Evolutionary conservation across 2,888 invertebrate genomes (phyloP).

Genomic region (Crocallis elinguaria): DNA sequence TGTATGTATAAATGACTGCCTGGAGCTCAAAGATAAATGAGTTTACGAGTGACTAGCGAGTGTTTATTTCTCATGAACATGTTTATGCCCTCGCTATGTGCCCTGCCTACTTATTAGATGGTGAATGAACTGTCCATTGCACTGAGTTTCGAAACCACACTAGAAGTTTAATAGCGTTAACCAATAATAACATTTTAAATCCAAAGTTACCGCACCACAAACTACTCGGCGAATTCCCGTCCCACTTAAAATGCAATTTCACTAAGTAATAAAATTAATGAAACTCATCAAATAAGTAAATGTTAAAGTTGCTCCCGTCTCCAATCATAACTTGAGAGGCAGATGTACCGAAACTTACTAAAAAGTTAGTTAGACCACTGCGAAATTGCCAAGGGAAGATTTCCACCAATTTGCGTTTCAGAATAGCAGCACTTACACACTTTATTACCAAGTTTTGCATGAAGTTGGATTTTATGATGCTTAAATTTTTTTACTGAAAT

Average conservation of each 20-base stretch:
- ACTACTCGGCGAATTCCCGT: slow-evolving; percentile 9
- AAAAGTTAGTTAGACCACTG: slow-evolving; percentile 44
- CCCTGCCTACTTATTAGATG: no score
- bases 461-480: slow-evolving; percentile 35
- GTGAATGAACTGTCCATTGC: no score
- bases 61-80: no score
- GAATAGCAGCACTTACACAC: slow-evolving; percentile 48
- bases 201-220: not conserved
- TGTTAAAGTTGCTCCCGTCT: slow-evolving; percentile 42
- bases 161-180: no score
- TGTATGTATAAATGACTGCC: no score
- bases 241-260: slow-evolving; percentile 30
- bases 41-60: no score
- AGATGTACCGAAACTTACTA: slow-evolving; percentile 49
- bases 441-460: slow-evolving; percentile 47
- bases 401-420: slow-evolving; percentile 47
- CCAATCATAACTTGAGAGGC: slow-evolving; percentile 45
- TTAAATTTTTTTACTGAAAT: not conserved
- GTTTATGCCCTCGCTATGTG: no score
- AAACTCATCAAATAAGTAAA: slow-evolving; percentile 37
- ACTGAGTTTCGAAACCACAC: no score
- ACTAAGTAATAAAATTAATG: slow-evolving; percentile 28
- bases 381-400: slow-evolving; percentile 38
- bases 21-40: no score
- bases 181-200: not conserved